Base-by-base conservation (phyloP, 2,888 invertebrate genomes). In the Tachina fera region DNA sequence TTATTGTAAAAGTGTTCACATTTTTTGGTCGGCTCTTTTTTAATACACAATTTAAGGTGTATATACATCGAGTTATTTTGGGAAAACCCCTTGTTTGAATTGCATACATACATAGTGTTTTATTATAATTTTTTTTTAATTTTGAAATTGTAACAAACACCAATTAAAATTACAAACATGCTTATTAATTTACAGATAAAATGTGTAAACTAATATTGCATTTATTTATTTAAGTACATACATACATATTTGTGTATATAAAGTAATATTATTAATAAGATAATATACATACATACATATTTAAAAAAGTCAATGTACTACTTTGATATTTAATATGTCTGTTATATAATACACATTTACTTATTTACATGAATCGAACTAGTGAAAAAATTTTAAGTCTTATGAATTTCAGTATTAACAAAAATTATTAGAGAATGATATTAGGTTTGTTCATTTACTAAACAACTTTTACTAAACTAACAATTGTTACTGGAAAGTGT, bases 291-390 rank as follows among this genome's bases (percentile, higher is more conserved):
- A n/a, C n/a, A n/a, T n/a, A n/a, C n/a, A n/a, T n/a, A 41, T n/a
- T 61, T 56, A 16, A 65, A 45, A 80, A 80, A 58, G 79, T 72
- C 72, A 80, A 41, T 65, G 72, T 65, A 72, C 79, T 56, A 41
- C 6, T 65, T 39, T 49, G 67, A 68, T 3, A 81, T 60, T 51
- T 74, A 58, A 81, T 45, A 74, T 67, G 4, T 65, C 58, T 80
- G 51, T 53, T 70, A 43, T 70, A 9, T 58, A 56, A 77, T 49
- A 49, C 13, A 70, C 31, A 77, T 58, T 58, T 49, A 67, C 43
- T 16, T 53, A 9, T 43, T 41, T 31, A 45, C 16, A 45, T 31
- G 16, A 39, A 60, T 19, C 43, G 16, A 47, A 58, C 9, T 39
- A 39, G 3, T 60, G 60, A 60, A n/a, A 60, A 60, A 60, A 41